phyloP scores from a whole-genome alignment of 1,140 invertebrate genomes.

The Lasioglossum baleicum region DNA sequence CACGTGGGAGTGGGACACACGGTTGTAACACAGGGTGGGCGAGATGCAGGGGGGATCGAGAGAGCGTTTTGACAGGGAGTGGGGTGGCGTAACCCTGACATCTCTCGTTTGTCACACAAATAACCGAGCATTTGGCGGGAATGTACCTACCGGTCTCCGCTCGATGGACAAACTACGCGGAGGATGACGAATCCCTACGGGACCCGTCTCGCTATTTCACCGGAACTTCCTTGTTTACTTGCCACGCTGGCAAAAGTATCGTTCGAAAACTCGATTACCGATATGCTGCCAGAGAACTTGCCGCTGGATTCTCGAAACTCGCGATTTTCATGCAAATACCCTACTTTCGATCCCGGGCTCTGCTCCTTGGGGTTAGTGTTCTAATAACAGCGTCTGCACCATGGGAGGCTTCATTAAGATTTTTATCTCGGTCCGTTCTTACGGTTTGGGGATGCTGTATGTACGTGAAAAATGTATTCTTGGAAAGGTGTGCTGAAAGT shows the following conservation, averaged over 20 bases:
- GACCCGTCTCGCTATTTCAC: conserved; percentile 59
- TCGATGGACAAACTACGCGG: conserved; percentile 67
- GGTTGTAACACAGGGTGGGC: neutral
- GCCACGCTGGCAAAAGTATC: conserved; percentile 14
- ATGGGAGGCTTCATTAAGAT: too few relatives aligned
- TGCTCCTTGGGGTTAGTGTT: too few relatives aligned
- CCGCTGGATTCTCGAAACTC: too few relatives aligned
- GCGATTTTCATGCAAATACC: too few relatives aligned
- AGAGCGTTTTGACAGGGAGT: conserved; percentile 40
- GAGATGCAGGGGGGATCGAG: conserved; percentile 25
- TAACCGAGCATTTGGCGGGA: conserved; percentile 75
- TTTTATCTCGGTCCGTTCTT: too few relatives aligned
- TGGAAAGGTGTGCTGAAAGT: too few relatives aligned
- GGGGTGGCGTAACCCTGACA: conserved; percentile 69
- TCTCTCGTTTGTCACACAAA: conserved; percentile 80
- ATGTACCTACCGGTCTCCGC: conserved; percentile 52
- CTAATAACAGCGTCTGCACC: too few relatives aligned
- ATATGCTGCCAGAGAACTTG: neutral
- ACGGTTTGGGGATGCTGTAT: too few relatives aligned
- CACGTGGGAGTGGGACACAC: conserved; percentile 35
- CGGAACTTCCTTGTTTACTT: conserved; percentile 39
- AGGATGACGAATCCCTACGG: conserved; percentile 71
- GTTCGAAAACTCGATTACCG: neutral
- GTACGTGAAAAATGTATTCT: too few relatives aligned
- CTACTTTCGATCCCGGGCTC: too few relatives aligned